These are phyloP conservation scores for Penaeus indicus DNA, from an alignment of 1,140 invertebrate genomes.

Conservation along the genomic window DNA sequence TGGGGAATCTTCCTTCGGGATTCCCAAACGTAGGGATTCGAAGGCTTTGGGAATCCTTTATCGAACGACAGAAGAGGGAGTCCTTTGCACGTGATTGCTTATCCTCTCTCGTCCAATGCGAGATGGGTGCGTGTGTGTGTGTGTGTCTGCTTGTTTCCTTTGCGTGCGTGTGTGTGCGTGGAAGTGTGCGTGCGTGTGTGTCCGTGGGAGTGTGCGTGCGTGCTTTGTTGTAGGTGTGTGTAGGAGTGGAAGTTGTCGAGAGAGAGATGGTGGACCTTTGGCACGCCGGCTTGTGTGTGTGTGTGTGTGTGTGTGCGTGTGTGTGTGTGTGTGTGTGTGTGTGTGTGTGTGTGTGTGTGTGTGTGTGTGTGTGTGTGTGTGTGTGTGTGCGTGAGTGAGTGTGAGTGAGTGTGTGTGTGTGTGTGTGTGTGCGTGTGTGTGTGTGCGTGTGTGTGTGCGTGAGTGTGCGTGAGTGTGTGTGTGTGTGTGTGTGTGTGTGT, in stretches of 20 bases:
- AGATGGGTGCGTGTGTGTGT: constrained; percentile 1
- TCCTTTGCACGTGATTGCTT: neutral
- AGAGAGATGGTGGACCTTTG: neutral
- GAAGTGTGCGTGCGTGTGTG: neutral
- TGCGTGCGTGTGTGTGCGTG: neutral
- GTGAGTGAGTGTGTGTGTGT: constrained; percentile 7
- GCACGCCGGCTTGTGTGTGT: neutral
- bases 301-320: too few relatives aligned
- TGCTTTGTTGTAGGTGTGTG: constrained; percentile 17
- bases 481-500: neutral
- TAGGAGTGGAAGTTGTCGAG: neutral
- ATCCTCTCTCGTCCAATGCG: neutral
- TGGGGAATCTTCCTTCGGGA: too few relatives aligned
- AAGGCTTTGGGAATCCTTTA: too few relatives aligned
- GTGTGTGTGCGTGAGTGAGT: neutral
- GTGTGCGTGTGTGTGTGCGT: neutral
- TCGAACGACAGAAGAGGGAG: too few relatives aligned
- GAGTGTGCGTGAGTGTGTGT: neutral
- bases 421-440: neutral
- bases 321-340: constrained; percentile 2
- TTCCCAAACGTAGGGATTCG: too few relatives aligned
- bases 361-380: neutral
- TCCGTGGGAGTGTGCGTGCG: neutral
- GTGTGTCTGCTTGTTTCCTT: neutral
- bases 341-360: constrained; percentile 20